These are phyloP conservation scores for Nymphalis c-album DNA, from an alignment of 2,888 invertebrate species.

Conservation along the genomic window DNA sequence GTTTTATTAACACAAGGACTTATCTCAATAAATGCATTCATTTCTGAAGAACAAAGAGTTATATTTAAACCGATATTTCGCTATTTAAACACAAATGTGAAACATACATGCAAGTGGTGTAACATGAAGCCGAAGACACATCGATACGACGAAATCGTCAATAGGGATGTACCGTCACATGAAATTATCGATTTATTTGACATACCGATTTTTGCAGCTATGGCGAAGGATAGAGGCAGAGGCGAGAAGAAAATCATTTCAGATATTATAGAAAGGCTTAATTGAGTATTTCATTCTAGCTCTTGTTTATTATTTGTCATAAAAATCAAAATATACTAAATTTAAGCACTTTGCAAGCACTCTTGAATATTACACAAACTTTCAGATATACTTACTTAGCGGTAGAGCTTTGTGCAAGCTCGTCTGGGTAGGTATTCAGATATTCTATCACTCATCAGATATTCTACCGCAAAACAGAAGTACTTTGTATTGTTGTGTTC, in stretches of 20 bases:
- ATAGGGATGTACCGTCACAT: constrained; percentile 16
- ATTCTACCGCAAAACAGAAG: too few species aligned
- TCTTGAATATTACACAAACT: too few species aligned
- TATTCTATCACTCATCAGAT: too few species aligned
- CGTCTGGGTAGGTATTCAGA: too few species aligned
- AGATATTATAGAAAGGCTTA: constrained; percentile 20
- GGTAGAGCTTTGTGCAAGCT: too few species aligned
- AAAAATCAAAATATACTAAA: neutral
- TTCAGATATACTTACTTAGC: too few species aligned
- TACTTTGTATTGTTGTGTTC: too few species aligned
- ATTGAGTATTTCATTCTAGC: neutral
- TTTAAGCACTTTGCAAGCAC: neutral
- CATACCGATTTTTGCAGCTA: constrained; percentile 33
- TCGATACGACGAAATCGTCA: neutral
- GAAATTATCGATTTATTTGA: constrained; percentile 32
- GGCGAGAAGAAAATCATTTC: constrained; percentile 20
- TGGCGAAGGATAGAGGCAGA: constrained; percentile 23
- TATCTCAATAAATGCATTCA: neutral
- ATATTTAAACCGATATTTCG: constrained; percentile 25
- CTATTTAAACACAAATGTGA: constrained; percentile 25
- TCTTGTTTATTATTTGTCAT: neutral
- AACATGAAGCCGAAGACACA: constrained; percentile 35
- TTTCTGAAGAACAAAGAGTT: constrained; percentile 1
- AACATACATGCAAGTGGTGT: constrained; percentile 39
- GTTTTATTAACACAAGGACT: constrained; percentile 11